Percentiles rank a stretch among this genome's conserved stretches.
phyloP scores from a whole-genome alignment of 2,113 vertebrate genomes.

The Motacilla tschutschensis region DNA sequence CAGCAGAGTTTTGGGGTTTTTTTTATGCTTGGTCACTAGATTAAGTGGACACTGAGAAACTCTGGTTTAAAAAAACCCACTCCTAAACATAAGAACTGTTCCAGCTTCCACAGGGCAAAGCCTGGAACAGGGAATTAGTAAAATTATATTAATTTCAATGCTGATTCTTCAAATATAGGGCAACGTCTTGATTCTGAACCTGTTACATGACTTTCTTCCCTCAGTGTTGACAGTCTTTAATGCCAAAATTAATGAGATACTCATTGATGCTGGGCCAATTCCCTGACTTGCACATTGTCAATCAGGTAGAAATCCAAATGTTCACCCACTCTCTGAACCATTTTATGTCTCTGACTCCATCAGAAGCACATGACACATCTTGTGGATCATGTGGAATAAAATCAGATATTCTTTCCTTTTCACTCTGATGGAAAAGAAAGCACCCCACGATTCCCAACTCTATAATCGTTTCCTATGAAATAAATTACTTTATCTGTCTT shows the following conservation, averaged over 20 bases:
- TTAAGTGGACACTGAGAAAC: not conserved
- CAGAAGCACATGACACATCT: constrained; percentile 14
- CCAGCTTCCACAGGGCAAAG: not conserved
- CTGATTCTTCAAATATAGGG: not conserved
- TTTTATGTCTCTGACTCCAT: constrained; percentile 21
- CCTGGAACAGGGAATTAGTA: not conserved
- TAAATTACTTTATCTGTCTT: constrained; percentile 60
- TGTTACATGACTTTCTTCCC: not conserved
- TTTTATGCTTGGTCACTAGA: not conserved
- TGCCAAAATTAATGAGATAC: constrained; percentile 14
- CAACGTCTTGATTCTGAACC: not conserved
- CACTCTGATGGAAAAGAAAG: not conserved
- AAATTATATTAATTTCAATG: not conserved
- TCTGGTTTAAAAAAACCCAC: rapidly evolving
- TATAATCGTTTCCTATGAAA: constrained; percentile 47
- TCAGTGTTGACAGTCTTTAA: not conserved
- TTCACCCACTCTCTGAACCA: constrained; percentile 9
- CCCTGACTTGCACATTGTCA: constrained; percentile 24
- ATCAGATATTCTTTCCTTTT: constrained; percentile 8
- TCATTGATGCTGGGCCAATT: constrained; percentile 27
- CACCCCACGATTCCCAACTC: constrained; percentile 10
- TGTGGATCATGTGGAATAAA: constrained; percentile 11
- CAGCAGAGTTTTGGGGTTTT: not conserved
- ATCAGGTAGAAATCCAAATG: constrained; percentile 56
- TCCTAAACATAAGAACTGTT: not conserved